Percentiles rank a stretch among this genome's conserved stretches.
Evolutionary conservation across 2,888 invertebrate species (phyloP).

Genomic region (Stenichneumon culpator): DNA sequence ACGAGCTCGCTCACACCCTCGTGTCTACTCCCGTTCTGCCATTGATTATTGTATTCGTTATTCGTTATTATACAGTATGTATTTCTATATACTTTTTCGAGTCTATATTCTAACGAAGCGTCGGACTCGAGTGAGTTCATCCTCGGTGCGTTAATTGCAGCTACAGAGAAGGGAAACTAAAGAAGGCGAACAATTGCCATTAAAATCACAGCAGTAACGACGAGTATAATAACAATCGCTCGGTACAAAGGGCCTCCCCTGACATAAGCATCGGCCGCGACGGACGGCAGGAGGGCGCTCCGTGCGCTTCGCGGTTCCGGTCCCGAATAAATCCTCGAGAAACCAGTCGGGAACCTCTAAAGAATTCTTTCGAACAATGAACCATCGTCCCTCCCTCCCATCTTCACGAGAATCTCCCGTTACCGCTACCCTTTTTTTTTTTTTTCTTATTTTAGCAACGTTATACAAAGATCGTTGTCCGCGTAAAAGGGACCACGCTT

Average conservation of each 20-base stretch:
- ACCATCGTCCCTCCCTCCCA: conserved; percentile 7
- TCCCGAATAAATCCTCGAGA: conserved; percentile 66
- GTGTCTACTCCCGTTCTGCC: conserved; percentile 6
- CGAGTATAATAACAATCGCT: conserved; percentile 65
- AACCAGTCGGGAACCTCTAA: conserved; percentile 65
- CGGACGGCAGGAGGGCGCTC: conserved; percentile 33
- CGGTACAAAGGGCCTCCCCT: conserved; percentile 58
- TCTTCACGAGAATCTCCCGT: conserved; percentile 33
- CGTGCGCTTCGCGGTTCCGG: conserved; percentile 59
- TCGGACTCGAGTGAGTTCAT: conserved; percentile 50
- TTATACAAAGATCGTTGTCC: conserved; percentile 39
- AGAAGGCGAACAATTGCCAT: conserved; percentile 58
- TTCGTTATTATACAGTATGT: conserved; percentile 8
- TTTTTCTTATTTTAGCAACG: conserved; percentile 22
- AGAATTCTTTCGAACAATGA: conserved; percentile 61
- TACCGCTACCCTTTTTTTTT: conserved; percentile 15
- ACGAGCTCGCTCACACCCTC: conserved; percentile 42
- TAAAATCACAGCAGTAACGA: conserved; percentile 64
- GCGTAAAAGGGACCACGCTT: background rate
- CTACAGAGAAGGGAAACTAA: conserved; percentile 36
- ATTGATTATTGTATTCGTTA: conserved; percentile 36
- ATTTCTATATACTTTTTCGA: conserved; percentile 23
- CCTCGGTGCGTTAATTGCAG: conserved; percentile 64
- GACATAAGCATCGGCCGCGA: conserved; percentile 61
- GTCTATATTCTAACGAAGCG: conserved; percentile 48